phyloP scores from a whole-genome alignment of 2,113 vertebrate genomes.

The Thinocorus orbignyianus region DNA sequence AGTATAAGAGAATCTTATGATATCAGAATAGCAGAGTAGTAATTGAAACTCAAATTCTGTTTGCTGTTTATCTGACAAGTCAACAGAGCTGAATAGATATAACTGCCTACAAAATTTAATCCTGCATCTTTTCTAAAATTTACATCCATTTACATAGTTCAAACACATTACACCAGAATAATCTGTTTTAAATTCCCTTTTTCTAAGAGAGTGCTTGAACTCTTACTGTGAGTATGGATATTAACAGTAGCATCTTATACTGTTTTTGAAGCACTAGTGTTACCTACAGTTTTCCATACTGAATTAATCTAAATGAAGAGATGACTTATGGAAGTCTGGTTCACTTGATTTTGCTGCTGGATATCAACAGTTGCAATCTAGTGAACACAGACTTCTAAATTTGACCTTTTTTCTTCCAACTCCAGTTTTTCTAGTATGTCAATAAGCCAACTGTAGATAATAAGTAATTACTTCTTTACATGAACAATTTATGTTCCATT shows the following conservation, averaged over 20 bases:
- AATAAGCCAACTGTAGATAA: not conserved
- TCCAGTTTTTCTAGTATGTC: not conserved
- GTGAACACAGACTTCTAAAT: not conserved
- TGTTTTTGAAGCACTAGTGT: not conserved
- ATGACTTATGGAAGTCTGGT: not conserved
- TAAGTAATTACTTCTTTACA: not conserved
- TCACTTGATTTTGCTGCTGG: not conserved
- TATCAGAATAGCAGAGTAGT: not conserved
- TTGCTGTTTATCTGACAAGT: not conserved
- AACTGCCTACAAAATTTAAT: not conserved
- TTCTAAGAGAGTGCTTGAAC: not conserved
- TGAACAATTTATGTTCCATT: not conserved
- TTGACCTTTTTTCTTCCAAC: not conserved
- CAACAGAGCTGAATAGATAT: not conserved
- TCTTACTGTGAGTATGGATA: not conserved
- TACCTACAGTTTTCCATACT: not conserved
- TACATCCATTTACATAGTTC: not conserved
- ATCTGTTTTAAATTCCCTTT: not conserved
- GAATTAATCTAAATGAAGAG: not conserved
- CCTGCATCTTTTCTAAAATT: not conserved
- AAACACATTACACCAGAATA: not conserved
- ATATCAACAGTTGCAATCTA: not conserved
- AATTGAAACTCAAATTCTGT: not conserved
- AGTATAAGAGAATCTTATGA: not conserved
- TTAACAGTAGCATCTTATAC: not conserved